These are phyloP conservation scores for Leptestheria dahalacensis DNA, from an alignment of 1,140 invertebrate genomes.

Conservation along the genomic window DNA sequence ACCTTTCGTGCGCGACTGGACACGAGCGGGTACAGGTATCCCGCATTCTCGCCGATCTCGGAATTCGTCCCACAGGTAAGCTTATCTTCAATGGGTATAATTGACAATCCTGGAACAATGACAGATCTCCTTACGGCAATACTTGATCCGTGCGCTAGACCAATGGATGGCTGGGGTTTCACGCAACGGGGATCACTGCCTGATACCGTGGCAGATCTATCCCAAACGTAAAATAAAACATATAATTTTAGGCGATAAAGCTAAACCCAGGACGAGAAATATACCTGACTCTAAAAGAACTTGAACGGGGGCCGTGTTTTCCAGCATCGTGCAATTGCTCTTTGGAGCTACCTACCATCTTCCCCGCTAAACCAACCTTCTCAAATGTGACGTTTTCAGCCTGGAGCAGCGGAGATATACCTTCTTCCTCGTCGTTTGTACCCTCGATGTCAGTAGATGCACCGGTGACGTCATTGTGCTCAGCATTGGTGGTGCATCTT, in stretches of 20 bases:
- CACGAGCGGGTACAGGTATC: neutral
- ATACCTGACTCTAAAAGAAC: neutral
- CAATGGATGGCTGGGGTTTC: neutral
- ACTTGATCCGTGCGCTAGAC: neutral
- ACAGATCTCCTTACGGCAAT: neutral
- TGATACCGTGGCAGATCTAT: neutral
- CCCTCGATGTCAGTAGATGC: neutral
- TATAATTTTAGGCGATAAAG: neutral
- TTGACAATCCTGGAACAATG: neutral
- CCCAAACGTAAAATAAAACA: neutral
- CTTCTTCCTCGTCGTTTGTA: neutral
- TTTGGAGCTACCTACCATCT: too few relatives aligned
- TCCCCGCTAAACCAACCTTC: too few relatives aligned
- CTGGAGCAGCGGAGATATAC: neutral
- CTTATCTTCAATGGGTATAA: neutral
- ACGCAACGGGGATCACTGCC: neutral
- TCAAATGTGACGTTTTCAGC: too few relatives aligned
- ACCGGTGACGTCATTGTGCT: neutral
- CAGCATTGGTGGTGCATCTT: neutral
- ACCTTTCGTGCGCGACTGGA: neutral
- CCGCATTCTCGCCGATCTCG: neutral
- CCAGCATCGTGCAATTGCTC: neutral
- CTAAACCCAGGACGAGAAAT: too few relatives aligned
- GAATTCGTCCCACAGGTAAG: neutral
- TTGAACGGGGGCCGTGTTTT: neutral